Evolutionary conservation across 1,140 invertebrate species (phyloP), one percentile per base, ranked within the genome.

Genomic region (Aleiodes sp.): DNA sequence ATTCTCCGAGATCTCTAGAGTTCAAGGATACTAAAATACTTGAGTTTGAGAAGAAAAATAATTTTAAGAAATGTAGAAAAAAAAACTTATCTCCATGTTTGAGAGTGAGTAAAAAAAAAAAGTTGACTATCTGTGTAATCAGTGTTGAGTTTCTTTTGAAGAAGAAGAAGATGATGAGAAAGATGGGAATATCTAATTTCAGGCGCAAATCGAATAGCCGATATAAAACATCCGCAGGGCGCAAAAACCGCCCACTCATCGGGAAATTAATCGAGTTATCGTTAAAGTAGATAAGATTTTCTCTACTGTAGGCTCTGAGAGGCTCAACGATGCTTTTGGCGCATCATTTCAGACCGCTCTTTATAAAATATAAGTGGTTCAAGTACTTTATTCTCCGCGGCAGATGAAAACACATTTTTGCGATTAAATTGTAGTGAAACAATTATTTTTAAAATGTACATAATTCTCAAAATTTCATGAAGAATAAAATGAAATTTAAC

Each of bases 201-300:
- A 52, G 12, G 39, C 57, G 59, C 59, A 68, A 68, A 68, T 68
- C 66, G 37, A 68, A 68, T 68, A 62, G 57, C 66, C 39, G 39
- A 68, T 68, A 68, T 68, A 68, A 61, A 61, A 68, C 62, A 68
- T 62, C 66, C 66, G 57, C 57, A 60, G 66, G 46, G 39, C 8
- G 57, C 28, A 61, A 61, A 46, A 52, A 68, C 37, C 43, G 35
- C 59, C 66, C 57, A 59, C 66, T 72, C 56, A 43, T 33, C 57
- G 65, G 43, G 65, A 72, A 69, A 72, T 72, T 72, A 72, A 72
- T 69, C 71, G 66, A 72, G 71, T 72, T 72, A 72, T 72, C 67
- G 46, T 16, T n/a, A 24, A 69, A 69, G 56, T 69, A 68, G 65
- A 70, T 70, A 70, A 70, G 69, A 37, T 68, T 43, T 65, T 41